Evolutionary conservation across 1,140 invertebrate species (phyloP).

Genomic region (Bombus picipes): DNA sequence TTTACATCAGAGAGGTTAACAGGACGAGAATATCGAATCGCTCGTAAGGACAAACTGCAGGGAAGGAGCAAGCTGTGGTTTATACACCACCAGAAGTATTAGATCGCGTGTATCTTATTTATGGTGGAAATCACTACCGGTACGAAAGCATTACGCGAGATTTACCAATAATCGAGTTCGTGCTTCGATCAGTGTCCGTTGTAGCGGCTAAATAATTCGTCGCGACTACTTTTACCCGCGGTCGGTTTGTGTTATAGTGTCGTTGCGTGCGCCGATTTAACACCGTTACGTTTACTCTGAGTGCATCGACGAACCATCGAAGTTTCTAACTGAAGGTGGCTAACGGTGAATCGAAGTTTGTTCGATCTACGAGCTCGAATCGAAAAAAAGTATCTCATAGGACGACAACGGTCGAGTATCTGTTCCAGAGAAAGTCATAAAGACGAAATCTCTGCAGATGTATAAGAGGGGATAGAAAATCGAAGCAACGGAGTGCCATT

Average conservation of each 20-base stretch:
- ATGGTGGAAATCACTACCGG: background rate
- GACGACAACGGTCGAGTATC: background rate
- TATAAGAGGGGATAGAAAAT: background rate
- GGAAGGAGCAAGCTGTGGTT: background rate
- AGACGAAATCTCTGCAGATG: background rate
- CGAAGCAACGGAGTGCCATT: background rate
- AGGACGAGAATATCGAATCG: background rate
- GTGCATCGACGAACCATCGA: background rate
- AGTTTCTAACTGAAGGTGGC: background rate
- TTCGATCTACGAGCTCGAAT: background rate
- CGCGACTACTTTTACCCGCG: constrained; percentile 20
- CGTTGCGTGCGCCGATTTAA: background rate
- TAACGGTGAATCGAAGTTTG: background rate
- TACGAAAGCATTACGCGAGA: background rate
- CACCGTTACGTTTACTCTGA: background rate
- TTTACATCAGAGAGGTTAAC: background rate
- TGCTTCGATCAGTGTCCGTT: constrained; percentile 15
- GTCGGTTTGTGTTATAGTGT: constrained; percentile 41
- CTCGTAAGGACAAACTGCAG: background rate
- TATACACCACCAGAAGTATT: background rate
- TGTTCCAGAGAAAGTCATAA: background rate
- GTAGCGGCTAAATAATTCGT: background rate
- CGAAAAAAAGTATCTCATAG: background rate
- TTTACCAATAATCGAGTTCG: background rate
- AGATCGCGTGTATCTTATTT: background rate